These are phyloP conservation scores for Myripristis jacobus DNA, from an alignment of 2,797 vertebrate genomes.

Conservation along the genomic window DNA sequence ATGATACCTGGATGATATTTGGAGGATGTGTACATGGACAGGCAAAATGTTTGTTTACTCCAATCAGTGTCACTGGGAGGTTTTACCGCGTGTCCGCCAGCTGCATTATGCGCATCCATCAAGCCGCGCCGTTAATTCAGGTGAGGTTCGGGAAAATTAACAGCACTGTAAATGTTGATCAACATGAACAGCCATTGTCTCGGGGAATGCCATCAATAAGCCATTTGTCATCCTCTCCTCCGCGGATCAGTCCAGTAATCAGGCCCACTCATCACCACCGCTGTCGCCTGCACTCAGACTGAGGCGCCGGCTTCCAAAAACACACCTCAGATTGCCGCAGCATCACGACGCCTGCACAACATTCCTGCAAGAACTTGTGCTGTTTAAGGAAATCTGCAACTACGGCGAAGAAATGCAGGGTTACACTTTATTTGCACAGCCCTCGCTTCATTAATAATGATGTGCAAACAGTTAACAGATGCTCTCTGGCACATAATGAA, in stretches of 20 bases:
- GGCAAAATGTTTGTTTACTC: constrained; percentile 24
- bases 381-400: no score
- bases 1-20: not conserved
- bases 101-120: constrained; percentile 36
- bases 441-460: no score
- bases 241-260: constrained; percentile 21
- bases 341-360: not conserved
- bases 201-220: constrained; percentile 26
- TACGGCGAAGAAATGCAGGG: no score
- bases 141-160: constrained; percentile 55
- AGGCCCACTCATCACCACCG: constrained; percentile 2
- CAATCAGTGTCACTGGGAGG: constrained; percentile 6
- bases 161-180: constrained; percentile 63
- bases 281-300: not conserved
- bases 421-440: no score
- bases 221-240: constrained; percentile 41
- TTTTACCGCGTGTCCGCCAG: constrained; percentile 12
- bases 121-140: constrained; percentile 49
- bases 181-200: constrained; percentile 46
- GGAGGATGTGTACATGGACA: not conserved
- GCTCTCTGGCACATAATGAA: no score
- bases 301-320: not conserved
- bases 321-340: not conserved
- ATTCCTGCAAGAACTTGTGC: not conserved
- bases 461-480: no score